Conservation (phyloP, 64 coral and sea anemone genomes). For the Porites lutea region DNA sequence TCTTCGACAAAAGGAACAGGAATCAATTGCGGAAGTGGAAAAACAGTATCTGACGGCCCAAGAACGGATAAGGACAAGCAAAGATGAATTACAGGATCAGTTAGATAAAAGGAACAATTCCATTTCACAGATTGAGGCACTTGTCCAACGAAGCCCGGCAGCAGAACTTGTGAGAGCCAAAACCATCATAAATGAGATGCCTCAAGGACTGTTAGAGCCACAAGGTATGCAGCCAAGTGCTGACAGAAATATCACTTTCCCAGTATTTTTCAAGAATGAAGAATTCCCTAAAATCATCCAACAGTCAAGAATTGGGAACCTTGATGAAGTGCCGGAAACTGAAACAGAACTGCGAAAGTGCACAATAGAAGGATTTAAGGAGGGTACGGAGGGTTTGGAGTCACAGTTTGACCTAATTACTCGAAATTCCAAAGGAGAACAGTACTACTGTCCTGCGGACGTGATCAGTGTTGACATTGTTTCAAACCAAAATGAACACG, state of each 20-base stretch:
- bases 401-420: background rate
- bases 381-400: background rate
- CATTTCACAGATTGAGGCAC: background rate
- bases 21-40: background rate
- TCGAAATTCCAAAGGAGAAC: background rate
- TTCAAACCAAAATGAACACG: too few relatives aligned
- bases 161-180: background rate
- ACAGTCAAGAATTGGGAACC: background rate
- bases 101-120: background rate
- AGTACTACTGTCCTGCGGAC: background rate
- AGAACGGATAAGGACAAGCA: background rate
- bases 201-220: background rate
- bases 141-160: background rate
- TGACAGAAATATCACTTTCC: background rate
- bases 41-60: background rate
- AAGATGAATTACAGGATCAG: background rate
- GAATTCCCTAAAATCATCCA: background rate
- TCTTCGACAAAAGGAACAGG: background rate
- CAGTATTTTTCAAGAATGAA: background rate
- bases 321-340: background rate
- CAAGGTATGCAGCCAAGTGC: background rate
- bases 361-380: background rate
- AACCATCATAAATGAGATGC: background rate
- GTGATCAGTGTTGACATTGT: background rate
- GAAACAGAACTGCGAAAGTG: background rate